Evolutionary conservation across 2,888 invertebrate genomes (phyloP).

Genomic region (Hedya salicella): DNA sequence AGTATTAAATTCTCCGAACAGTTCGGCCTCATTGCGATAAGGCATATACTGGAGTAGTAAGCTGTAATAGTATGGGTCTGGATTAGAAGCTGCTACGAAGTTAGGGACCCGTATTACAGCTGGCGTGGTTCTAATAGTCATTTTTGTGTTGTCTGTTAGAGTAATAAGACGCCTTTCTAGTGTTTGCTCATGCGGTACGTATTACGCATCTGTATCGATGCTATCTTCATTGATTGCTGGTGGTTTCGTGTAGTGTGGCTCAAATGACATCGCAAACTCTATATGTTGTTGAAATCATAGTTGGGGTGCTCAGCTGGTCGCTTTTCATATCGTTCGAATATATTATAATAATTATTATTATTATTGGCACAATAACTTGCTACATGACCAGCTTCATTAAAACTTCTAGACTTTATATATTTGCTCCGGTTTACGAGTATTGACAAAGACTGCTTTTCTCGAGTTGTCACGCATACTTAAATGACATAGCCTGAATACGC

Average conservation of each 20-base stretch:
- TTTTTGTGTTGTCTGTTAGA: slow-evolving; percentile 43
- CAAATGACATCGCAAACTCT: slow-evolving; percentile 50
- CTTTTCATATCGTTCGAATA: slow-evolving; percentile 50
- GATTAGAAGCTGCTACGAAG: slow-evolving; percentile 53
- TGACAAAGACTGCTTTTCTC: slow-evolving; percentile 46
- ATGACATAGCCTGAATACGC: slow-evolving; percentile 51
- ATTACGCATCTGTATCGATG: slow-evolving; percentile 39
- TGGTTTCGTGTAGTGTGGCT: slow-evolving; percentile 45
- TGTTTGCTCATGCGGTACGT: no score
- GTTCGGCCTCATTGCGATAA: slow-evolving; percentile 50
- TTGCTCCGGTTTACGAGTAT: slow-evolving; percentile 50
- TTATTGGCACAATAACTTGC: no score
- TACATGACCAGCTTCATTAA: slow-evolving; percentile 44
- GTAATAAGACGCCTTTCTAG: slow-evolving; percentile 24
- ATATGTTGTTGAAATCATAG: slow-evolving; percentile 48
- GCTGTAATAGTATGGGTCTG: slow-evolving; percentile 54
- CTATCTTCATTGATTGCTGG: no score
- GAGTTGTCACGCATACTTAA: slow-evolving; percentile 44
- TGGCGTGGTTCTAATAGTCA: slow-evolving; percentile 43
- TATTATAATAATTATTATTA: slow-evolving; percentile 46
- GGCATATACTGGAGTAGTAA: slow-evolving; percentile 53
- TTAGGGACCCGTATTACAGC: slow-evolving; percentile 46
- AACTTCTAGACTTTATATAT: slow-evolving; percentile 52
- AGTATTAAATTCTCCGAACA: slow-evolving; percentile 48
- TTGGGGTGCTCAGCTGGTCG: slow-evolving; percentile 47